phyloP scores from a whole-genome alignment of 2,888 invertebrate genomes.

The Orthonevra nobilis region DNA sequence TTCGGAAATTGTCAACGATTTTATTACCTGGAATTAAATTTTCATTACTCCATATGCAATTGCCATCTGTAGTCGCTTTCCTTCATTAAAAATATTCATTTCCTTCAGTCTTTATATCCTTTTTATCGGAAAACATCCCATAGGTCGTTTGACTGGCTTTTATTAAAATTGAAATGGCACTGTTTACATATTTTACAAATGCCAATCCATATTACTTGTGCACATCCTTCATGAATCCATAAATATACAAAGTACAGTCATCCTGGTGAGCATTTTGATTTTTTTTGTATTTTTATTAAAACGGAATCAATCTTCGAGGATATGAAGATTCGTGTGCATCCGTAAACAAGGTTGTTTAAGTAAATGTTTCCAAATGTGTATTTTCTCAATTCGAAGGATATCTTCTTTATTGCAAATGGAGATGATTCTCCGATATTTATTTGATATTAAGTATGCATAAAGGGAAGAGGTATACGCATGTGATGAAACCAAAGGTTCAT shows the following conservation, averaged over 20 bases:
- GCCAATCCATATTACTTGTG: no score
- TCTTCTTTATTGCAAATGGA: slow-evolving; percentile 40
- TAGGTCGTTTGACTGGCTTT: background rate
- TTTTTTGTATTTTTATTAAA: slow-evolving; percentile 36
- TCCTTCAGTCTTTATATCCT: no score
- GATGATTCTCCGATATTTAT: slow-evolving; percentile 25
- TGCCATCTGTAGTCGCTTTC: no score
- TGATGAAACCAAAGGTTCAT: slow-evolving; percentile 17
- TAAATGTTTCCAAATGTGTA: no score
- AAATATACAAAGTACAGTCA: background rate
- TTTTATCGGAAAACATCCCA: no score
- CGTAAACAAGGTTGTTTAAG: slow-evolving; percentile 30
- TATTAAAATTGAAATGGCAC: slow-evolving; percentile 5
- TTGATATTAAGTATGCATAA: slow-evolving; percentile 12
- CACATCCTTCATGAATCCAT: slow-evolving; percentile 6
- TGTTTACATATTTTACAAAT: no score
- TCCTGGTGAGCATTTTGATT: slow-evolving; percentile 6
- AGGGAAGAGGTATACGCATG: background rate
- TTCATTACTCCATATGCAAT: no score
- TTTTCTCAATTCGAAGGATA: slow-evolving; percentile 21
- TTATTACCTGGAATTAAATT: no score
- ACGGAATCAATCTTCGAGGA: slow-evolving; percentile 18
- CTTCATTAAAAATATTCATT: no score
- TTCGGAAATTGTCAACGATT: no score
- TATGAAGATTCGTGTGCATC: slow-evolving; percentile 8